Evolutionary conservation across 2,797 vertebrate species (phyloP), one percentile per base, ranked within the genome.

Genomic region (Gallinago solitaria): DNA sequence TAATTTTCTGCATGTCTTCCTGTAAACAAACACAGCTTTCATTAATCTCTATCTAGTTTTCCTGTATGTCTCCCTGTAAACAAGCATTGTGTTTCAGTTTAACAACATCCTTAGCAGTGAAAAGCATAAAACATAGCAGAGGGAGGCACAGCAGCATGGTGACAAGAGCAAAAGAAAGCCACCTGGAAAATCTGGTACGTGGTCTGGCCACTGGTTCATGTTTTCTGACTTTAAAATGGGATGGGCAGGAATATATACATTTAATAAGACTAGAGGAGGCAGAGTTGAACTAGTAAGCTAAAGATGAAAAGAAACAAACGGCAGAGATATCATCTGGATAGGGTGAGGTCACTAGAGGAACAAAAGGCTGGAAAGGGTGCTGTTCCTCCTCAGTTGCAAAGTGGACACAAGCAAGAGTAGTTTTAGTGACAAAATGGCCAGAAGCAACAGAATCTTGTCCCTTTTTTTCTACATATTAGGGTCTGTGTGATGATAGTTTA

Each of bases 31-130:
- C 51, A 59, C 41, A 88, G 37, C 61, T 92, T 90, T 86, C 10
- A 57, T 83, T 92, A 83, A 81, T 75, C 81, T 90, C 57, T 81
- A 75, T 64, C 74, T 87, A 57, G 67, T 91, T 94, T 93, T 89
- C 64, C 82, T 86, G 48, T 47, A 43, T 35, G 24, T 69, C 11
- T 91, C 45, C 56, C 71, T 81, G 80, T 84, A 87, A 93, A 93
- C 63, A 84, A 70, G 56, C 59, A 69, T 48, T 84, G 80, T 64
- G 56, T 90, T 95, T 92, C 64, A 84, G 71, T 90, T 91, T 88
- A 77, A 80, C 76, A 90, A 50, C 63, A 81, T 48, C 16, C 69
- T 78, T 47, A 77, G 24, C 30, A 79, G 30, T 51, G 64, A 89
- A 39, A 20, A 93, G n/a, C 48, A 37, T 56, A 87, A 86, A 92